Conservation (phyloP, 2,113 vertebrate genomes). For the Vulpes lagopus region DNA sequence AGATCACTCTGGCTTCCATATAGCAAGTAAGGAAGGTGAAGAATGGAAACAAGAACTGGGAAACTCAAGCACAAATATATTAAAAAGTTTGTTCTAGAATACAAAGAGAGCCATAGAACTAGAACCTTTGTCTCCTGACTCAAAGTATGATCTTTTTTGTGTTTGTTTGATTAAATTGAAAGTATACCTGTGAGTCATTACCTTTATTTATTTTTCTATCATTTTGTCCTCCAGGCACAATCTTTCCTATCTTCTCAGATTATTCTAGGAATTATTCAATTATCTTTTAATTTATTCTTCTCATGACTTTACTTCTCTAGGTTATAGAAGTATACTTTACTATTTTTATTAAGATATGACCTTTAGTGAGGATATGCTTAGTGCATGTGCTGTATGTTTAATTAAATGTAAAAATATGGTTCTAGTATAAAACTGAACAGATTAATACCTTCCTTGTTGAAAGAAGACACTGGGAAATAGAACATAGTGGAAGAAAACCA, state of each 20-base stretch:
- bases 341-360: conserved; percentile 78
- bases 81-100: conserved; percentile 35
- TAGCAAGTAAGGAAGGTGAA: conserved; percentile 17
- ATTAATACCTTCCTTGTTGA: conserved; percentile 79
- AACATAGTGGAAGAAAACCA: conserved; percentile 32
- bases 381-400: conserved; percentile 75
- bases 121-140: conserved; percentile 55
- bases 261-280: conserved; percentile 70
- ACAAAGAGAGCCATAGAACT: conserved; percentile 43
- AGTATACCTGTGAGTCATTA: conserved; percentile 57
- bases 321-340: conserved; percentile 75
- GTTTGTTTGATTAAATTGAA: conserved; percentile 37
- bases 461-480: conserved; percentile 63
- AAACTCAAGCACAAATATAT: background rate
- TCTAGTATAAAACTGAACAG: conserved; percentile 80
- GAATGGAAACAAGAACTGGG: background rate
- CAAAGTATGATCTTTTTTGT: conserved; percentile 51
- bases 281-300: conserved; percentile 77
- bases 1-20: background rate
- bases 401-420: conserved; percentile 86
- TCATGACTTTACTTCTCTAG: conserved; percentile 80
- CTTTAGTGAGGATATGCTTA: conserved; percentile 79
- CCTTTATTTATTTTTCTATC: conserved; percentile 74
- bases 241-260: background rate
- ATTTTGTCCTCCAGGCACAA: conserved; percentile 35